phyloP scores from a whole-genome alignment of 1,140 invertebrate genomes.

The Pseudomyrmex pallidus region DNA sequence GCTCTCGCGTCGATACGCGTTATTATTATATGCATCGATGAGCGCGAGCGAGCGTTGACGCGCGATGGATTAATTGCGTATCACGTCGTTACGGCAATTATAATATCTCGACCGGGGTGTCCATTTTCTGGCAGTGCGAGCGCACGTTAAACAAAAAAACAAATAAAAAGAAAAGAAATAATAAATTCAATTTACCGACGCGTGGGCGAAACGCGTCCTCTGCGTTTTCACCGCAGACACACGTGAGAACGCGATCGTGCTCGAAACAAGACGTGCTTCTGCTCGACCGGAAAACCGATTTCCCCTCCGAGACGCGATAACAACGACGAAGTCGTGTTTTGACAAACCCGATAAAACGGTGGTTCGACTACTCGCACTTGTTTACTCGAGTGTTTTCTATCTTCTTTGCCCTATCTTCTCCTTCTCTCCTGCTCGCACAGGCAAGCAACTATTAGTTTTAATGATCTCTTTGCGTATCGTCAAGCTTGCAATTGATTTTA shows the following conservation, averaged over 20 bases:
- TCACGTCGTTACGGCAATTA: constrained; percentile 75
- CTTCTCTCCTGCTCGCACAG: background rate
- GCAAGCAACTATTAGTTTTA: background rate
- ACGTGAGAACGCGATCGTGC: background rate
- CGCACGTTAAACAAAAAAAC: constrained; percentile 23
- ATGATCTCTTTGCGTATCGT: constrained; percentile 4
- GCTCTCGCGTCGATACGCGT: constrained; percentile 71
- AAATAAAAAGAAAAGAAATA: background rate
- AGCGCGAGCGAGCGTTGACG: constrained; percentile 63
- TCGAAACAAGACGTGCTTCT: background rate
- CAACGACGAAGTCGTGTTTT: constrained; percentile 33
- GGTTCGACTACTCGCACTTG: constrained; percentile 21
- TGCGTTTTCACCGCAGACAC: constrained; percentile 10
- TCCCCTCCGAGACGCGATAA: constrained; percentile 42
- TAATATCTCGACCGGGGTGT: constrained; percentile 70
- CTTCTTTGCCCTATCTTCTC: background rate
- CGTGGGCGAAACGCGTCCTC: constrained; percentile 6
- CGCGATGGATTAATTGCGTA: constrained; percentile 77
- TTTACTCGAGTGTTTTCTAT: constrained; percentile 10
- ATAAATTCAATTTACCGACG: constrained; percentile 56
- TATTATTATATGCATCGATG: constrained; percentile 68
- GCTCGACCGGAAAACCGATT: constrained; percentile 36
- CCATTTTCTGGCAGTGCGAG: constrained; percentile 38
- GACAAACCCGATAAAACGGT: constrained; percentile 36
- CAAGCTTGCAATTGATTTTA: too few relatives aligned